Base-by-base conservation (phyloP, 2,888 invertebrate species). In the Drosophila niveifrons region DNA sequence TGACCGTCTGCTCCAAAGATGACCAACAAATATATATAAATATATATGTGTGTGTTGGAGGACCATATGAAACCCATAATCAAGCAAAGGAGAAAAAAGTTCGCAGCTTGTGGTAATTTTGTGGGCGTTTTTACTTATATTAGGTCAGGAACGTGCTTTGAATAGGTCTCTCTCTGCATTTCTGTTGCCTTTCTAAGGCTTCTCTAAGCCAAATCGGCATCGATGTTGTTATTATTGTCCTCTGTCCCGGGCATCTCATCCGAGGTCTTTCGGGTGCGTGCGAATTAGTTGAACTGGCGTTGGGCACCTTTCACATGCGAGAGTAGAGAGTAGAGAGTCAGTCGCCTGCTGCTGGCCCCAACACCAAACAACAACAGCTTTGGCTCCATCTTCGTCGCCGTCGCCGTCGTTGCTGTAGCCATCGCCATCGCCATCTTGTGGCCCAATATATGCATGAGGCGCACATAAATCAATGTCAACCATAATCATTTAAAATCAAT, bases 401-500 rank as follows among this genome's bases (percentile, higher is more conserved):
- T 18, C 29, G 57, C 34, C 62, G 55, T 61, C 46, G 69, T 56
- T 18, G 48, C 61, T 4, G 23, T 23, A 6, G 57, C 44, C 57
- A 51, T 15, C 61, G 17, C 31, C 50, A 18, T 31, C 55, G 85
- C 80, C 83, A 85, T 87, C 83, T 90, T 90, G 78, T 86, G 88
- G 83, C 89, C 89, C 90, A 90, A 88, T 90, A 89, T 90, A 90
- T 88, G 87, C 87, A 86, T 87, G 88, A 79, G 85, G 78, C 88
- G 80, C 82, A 87, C 90, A 91, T 91, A 90, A 90, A 91, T 91
- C 91, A 91, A 90, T 91, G 91, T 91, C 91, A 91, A 89, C 91
- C 88, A 89, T 91, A 91, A 91, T 91, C 90, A 90, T 91, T 90
- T 90, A 91, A 91, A 91, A 91, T 91, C 91, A 91, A 91, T 91